Percentiles rank a stretch among this genome's conserved stretches.
phyloP scores from a whole-genome alignment of 2,113 vertebrate species.

The Rhinolophus ferrumequinum region DNA sequence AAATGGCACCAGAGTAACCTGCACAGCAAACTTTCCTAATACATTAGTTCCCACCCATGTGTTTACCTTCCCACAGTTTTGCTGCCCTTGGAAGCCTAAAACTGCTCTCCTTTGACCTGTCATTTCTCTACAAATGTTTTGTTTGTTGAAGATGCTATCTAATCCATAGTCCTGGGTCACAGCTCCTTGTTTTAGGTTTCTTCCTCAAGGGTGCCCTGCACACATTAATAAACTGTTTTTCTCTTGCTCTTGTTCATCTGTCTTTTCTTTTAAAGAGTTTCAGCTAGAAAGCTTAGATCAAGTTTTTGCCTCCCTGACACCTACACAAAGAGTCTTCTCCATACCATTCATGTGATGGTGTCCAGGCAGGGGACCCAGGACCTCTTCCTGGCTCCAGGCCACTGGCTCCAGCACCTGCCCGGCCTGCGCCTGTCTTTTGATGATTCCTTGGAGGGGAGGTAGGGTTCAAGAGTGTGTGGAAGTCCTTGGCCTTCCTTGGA shows the following conservation, averaged over 20 bases:
- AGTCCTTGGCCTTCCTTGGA: constrained; percentile 13
- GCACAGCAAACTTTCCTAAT: not conserved
- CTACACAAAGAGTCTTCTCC: not conserved
- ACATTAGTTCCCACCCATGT: too few relatives aligned
- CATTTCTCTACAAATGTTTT: not conserved
- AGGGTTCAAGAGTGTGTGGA: constrained; percentile 7
- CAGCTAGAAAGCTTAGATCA: not conserved
- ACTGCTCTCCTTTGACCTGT: not conserved
- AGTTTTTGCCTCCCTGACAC: not conserved
- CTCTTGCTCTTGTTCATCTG: not conserved
- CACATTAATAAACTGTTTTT: not conserved
- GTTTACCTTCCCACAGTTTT: not conserved
- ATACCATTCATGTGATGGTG: not conserved
- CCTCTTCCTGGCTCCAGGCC: not conserved
- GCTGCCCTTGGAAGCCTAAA: not conserved
- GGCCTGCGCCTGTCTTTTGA: constrained; percentile 11
- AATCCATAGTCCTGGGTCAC: not conserved
- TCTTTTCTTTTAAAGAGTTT: not conserved
- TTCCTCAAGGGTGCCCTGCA: not conserved
- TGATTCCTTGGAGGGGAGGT: constrained; percentile 44
- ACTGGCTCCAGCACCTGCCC: not conserved
- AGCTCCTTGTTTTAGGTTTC: not conserved
- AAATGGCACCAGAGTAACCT: not conserved
- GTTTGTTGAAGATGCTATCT: not conserved
- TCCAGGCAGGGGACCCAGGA: not conserved